phyloP scores from a whole-genome alignment of 2,113 vertebrate genomes.

The Hippocampus zosterae region DNA sequence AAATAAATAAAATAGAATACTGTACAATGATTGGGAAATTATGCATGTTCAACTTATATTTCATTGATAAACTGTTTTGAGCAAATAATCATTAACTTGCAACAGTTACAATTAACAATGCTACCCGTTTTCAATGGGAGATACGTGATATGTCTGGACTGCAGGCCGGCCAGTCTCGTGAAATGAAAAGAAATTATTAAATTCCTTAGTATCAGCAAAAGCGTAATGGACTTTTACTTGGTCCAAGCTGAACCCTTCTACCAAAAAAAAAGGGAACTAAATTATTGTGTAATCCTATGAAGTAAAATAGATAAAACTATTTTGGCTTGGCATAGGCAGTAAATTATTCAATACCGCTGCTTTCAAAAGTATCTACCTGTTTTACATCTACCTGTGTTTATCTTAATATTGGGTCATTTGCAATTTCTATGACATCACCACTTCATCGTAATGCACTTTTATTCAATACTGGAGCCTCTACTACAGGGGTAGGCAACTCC shows the following conservation, averaged over 20 bases:
- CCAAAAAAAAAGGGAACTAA: neutral
- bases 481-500: too few species aligned
- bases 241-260: neutral
- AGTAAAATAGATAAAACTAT: neutral
- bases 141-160: neutral
- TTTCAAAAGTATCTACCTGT: neutral
- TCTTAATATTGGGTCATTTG: neutral
- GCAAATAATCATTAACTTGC: too few species aligned
- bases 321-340: neutral
- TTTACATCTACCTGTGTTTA: too few species aligned
- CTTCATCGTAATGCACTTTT: slow-evolving; percentile 9
- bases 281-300: neutral
- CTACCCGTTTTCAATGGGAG: too few species aligned
- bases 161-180: too few species aligned
- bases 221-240: neutral
- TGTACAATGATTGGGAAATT: too few species aligned
- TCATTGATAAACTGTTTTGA: too few species aligned
- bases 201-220: neutral
- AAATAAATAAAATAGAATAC: too few species aligned
- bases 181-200: neutral
- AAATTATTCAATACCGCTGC: neutral
- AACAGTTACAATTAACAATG: too few species aligned
- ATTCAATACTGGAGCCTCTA: slow-evolving; percentile 9
- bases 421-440: slow-evolving; percentile 11
- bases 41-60: too few species aligned